Evolutionary conservation across 2,888 invertebrate genomes (phyloP), one percentile per base, ranked within the genome.

Genomic region (Sesia bembeciformis): DNA sequence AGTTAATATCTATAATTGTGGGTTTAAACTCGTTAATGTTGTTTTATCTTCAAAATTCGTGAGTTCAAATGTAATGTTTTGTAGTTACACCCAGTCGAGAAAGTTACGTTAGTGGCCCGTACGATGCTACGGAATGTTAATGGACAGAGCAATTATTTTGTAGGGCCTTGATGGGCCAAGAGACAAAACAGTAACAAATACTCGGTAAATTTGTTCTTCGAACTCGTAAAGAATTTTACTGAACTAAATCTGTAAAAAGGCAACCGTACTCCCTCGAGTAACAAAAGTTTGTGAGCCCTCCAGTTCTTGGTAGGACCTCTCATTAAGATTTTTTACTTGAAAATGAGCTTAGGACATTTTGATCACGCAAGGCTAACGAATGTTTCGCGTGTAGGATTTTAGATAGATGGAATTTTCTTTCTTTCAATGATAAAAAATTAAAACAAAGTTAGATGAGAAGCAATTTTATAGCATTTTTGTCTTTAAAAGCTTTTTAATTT

Each of bases 91-190:
- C 74, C 73, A 79, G 71, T 74, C 66, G 69, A 75, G 76, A 81
- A 79, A 77, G 76, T 75, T 70, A 65, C 67, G 68, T 72, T 68
- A 74, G 69, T 60, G 66, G 70, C 72, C 69, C 62, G 62, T 58
- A 61, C 60, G 8, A 39, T 50, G 39, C 38, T 50, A 50, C 58
- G 76, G 81, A 81, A 83, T 83, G 74, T 81, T 82, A 82, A 84
- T 81, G 75, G 74, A 63, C 65, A 50, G 50, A 77, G 74, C 74
- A 80, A 82, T 81, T 79, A 78, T 77, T 74, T 68, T 62, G 65
- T 70, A 71, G 57, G 65, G 67, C 64, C 60, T 8, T 49, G 67
- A 68, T 69, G 62, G 68, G 70, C 61, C 64, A 66, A 72, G 67
- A 73, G 72, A 73, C 72, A 70, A 68, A 64, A 66, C 40, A 51